These are phyloP conservation scores for Vimba vimba DNA, from an alignment of 2,113 vertebrate species.

Conservation along the genomic window DNA sequence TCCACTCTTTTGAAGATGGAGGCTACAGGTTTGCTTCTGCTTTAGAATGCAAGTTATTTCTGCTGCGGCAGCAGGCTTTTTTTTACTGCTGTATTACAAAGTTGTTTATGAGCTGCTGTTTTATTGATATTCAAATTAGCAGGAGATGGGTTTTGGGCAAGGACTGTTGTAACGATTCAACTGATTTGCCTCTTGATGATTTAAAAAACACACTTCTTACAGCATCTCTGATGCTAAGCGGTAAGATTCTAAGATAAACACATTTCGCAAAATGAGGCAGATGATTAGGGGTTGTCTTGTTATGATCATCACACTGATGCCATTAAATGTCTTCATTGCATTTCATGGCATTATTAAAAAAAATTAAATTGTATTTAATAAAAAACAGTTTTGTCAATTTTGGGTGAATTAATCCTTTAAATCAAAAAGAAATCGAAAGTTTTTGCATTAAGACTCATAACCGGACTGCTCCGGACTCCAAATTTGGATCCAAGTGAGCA, in stretches of 20 bases:
- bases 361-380: not conserved
- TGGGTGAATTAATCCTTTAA: not conserved
- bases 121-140: conserved; percentile 61
- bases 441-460: not conserved
- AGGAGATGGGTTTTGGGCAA: conserved; percentile 17
- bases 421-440: not conserved
- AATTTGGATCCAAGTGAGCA: not conserved
- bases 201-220: not conserved
- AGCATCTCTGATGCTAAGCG: not conserved
- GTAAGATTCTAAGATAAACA: not conserved
- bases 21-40: conserved; percentile 38
- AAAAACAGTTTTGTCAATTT: not conserved
- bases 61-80: conserved; percentile 65
- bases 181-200: conserved; percentile 46
- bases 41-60: conserved; percentile 60
- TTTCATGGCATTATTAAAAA: too few relatives aligned
- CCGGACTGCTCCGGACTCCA: not conserved
- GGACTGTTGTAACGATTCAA: conserved; percentile 29
- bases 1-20: conserved; percentile 64
- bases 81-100: conserved; percentile 64
- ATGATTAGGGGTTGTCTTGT: conserved; percentile 29
- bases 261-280: not conserved
- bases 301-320: not conserved
- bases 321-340: conserved; percentile 49
- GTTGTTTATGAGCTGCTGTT: conserved; percentile 50